A percentile compares a stretch with the other conserved stretches of the same genome.
Conservation (phyloP, 2,797 vertebrate genomes). For the Anabas testudineus region DNA sequence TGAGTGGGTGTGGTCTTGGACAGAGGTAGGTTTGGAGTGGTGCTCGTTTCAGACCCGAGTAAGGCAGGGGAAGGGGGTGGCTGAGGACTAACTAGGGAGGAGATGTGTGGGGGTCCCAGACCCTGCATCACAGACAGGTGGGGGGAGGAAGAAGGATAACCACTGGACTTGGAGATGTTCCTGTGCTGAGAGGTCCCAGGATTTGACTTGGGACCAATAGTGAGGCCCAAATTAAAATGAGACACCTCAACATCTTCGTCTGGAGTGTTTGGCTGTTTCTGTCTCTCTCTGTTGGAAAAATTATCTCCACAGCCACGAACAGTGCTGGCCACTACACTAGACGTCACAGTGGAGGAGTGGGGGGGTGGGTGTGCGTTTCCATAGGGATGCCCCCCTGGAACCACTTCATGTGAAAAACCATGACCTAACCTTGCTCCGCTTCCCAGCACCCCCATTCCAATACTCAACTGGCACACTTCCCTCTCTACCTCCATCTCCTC, state of each 20-base stretch:
- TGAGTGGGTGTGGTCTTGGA: slow-evolving; percentile 84
- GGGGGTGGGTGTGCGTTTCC: slow-evolving; percentile 57
- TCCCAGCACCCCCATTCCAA: slow-evolving; percentile 82
- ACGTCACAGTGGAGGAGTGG: slow-evolving; percentile 59
- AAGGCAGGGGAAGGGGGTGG: slow-evolving; percentile 82
- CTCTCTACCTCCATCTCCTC: slow-evolving; percentile 86
- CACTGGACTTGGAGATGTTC: slow-evolving; percentile 84
- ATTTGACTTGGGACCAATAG: slow-evolving; percentile 56
- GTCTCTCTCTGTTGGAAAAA: slow-evolving; percentile 63
- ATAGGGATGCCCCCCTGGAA: slow-evolving; percentile 64
- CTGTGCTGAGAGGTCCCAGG: slow-evolving; percentile 75
- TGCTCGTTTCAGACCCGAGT: slow-evolving; percentile 71
- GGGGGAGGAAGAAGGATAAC: slow-evolving; percentile 77
- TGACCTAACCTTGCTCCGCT: slow-evolving; percentile 72
- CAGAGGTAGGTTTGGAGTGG: slow-evolving; percentile 74
- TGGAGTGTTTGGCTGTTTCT: slow-evolving; percentile 77
- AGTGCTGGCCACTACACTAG: slow-evolving; percentile 49
- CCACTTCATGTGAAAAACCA: slow-evolving; percentile 70
- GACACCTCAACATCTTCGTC: slow-evolving; percentile 91
- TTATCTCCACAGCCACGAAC: slow-evolving; percentile 49
- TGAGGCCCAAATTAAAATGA: slow-evolving; percentile 83
- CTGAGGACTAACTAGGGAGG: slow-evolving; percentile 77
- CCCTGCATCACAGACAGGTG: slow-evolving; percentile 74
- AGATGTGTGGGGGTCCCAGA: slow-evolving; percentile 61
- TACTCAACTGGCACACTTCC: slow-evolving; percentile 85